Conservation (phyloP, 2,888 invertebrate species). For the Microctonus hyperodae region DNA sequence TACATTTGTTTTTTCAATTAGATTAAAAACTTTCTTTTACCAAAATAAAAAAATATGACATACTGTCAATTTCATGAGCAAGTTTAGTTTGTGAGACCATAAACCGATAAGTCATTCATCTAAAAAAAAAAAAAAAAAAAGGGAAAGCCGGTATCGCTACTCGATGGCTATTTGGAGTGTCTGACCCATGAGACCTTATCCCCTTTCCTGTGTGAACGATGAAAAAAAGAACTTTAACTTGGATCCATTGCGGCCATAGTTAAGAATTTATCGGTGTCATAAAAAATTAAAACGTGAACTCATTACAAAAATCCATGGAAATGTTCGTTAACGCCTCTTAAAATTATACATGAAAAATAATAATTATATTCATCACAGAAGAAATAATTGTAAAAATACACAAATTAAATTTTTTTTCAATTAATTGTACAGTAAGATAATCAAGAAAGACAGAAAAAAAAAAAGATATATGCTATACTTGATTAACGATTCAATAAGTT, state of each 20-base stretch:
- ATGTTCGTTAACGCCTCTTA: background rate
- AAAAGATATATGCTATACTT: background rate
- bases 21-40: background rate
- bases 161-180: slow-evolving; percentile 2
- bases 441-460: background rate
- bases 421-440: no score
- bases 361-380: background rate
- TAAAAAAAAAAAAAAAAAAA: slow-evolving; percentile 6
- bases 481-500: background rate
- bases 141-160: slow-evolving; percentile 9
- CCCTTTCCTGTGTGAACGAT: background rate
- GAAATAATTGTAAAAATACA: no score
- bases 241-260: background rate
- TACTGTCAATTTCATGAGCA: slow-evolving; percentile 16
- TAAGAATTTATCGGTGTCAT: slow-evolving; percentile 2
- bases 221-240: background rate
- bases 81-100: slow-evolving; percentile 12
- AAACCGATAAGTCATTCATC: slow-evolving; percentile 23
- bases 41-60: background rate
- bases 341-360: background rate
- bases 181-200: slow-evolving; percentile 18
- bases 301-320: background rate
- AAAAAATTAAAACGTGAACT: background rate
- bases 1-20: background rate
- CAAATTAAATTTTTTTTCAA: no score